These are phyloP conservation scores for Nannoperca obscura DNA, from an alignment of 2,797 vertebrate species.

Conservation along the genomic window DNA sequence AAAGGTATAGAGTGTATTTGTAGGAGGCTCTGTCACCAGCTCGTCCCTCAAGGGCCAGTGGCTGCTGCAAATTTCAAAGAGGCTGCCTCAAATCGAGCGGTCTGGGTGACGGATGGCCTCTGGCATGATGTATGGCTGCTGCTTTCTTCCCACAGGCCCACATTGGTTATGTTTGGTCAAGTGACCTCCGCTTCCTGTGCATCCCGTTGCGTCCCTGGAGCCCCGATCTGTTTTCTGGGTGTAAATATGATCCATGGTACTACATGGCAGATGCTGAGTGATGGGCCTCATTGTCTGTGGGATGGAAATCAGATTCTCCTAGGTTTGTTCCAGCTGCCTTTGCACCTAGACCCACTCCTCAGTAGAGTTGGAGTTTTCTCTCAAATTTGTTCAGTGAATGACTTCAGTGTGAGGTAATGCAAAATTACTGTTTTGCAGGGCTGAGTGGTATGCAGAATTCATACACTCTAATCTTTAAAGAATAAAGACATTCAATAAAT, in stretches of 20 bases:
- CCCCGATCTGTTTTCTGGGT: constrained; percentile 63
- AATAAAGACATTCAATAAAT: neutral
- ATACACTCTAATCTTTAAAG: neutral
- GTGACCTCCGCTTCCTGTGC: constrained; percentile 77
- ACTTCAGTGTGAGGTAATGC: neutral
- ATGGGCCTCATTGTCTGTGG: constrained; percentile 66
- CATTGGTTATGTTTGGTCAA: constrained; percentile 74
- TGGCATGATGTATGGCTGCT: constrained; percentile 72
- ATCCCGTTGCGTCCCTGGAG: constrained; percentile 62
- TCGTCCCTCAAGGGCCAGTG: constrained; percentile 50
- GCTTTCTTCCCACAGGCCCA: constrained; percentile 65
- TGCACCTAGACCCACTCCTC: constrained; percentile 10
- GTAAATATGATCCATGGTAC: constrained; percentile 79
- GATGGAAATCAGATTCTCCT: constrained; percentile 66
- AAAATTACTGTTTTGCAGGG: neutral
- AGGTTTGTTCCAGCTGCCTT: constrained; percentile 46
- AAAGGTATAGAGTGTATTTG: constrained; percentile 48
- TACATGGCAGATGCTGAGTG: constrained; percentile 60
- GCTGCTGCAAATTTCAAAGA: constrained; percentile 66
- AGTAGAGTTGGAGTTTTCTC: constrained; percentile 11
- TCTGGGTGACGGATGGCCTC: constrained; percentile 79
- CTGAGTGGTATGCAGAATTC: neutral
- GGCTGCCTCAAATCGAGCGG: constrained; percentile 73
- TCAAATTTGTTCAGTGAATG: constrained; percentile 11
- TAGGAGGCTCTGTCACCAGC: constrained; percentile 59